Percentiles rank a stretch among this genome's conserved stretches.
Conservation (phyloP, 2,797 vertebrate species). For the Phataginus tetradactyla region DNA sequence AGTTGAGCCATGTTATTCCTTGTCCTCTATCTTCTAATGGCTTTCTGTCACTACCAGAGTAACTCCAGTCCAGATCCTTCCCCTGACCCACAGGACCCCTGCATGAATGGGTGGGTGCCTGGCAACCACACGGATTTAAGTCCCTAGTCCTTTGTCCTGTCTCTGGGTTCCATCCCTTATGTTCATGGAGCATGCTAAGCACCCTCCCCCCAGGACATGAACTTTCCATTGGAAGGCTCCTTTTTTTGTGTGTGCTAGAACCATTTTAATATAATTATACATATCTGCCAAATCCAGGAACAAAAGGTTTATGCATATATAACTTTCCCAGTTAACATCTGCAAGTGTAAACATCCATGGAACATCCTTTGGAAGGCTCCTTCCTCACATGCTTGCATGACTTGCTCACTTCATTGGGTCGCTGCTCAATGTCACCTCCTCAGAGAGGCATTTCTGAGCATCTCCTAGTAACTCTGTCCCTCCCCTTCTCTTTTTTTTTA, state of each 20-base stretch:
- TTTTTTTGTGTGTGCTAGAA: conserved; percentile 87
- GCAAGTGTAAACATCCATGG: conserved; percentile 86
- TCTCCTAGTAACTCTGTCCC: background rate
- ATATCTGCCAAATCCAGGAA: conserved; percentile 90
- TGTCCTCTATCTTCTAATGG: background rate
- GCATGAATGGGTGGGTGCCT: no score
- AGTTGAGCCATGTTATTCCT: background rate
- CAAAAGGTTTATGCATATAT: conserved; percentile 88
- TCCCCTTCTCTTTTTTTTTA: background rate
- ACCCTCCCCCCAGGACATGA: background rate
- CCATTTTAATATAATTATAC: conserved; percentile 92
- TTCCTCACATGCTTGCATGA: background rate
- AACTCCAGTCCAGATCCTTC: background rate
- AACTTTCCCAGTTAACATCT: conserved; percentile 88
- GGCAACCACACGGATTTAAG: fast-evolving
- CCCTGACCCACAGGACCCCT: no score
- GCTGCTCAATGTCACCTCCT: background rate
- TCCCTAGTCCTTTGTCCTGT: background rate
- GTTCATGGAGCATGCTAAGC: fast-evolving
- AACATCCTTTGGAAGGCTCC: no score
- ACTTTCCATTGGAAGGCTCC: no score
- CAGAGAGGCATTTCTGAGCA: background rate
- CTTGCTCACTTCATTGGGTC: background rate
- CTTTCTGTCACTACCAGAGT: background rate
- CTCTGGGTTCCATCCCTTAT: background rate